Evolutionary conservation across 2,888 invertebrate genomes (phyloP), one percentile per base, ranked within the genome.

Genomic region (Lithodes maja): DNA sequence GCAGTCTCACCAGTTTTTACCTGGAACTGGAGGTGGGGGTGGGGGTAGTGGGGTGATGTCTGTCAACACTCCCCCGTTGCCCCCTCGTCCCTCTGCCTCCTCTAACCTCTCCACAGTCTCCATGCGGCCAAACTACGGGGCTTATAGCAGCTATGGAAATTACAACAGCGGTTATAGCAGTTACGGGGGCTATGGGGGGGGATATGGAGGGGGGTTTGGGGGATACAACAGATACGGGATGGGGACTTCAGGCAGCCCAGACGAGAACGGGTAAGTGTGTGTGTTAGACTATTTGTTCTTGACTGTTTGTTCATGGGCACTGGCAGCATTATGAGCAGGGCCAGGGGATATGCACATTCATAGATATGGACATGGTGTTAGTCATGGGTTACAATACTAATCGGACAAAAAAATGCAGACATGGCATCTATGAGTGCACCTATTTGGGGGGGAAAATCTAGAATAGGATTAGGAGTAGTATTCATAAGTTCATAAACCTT

Each of bases 201-300:
- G n/a, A 12, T 71, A 53, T 74, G 83, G 83, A 74, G 15, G 33
- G 2, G 17, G 69, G 2, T 79, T 75, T 50, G 79, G 79, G 53
- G 69, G 69, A 5, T 83, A 71, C 33, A 52, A 33, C 49, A 55
- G 77, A 49, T 85, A 80, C 55, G 88, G 88, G 50, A 74, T 71
- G 55, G 81, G 85, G 3, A 15, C 61, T 1, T 54, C 75, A 53
- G 49, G 49, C 1, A 2, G n/a, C 15, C 3, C 17, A 2, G 88
- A 88, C 33, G 87, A 77, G 5, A 74, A 84, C 15, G 74, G 80
- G 88, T 88, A 74, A 86, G 86, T n/a, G 49, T n/a, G n/a, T n/a
- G n/a, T n/a, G n/a, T n/a, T n/a, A n/a, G n/a, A n/a, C n/a, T n/a
- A n/a, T n/a, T n/a, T n/a, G n/a, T n/a, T n/a, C n/a, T n/a, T n/a